Evolutionary conservation across 2,888 invertebrate genomes (phyloP), one percentile per base, ranked within the genome.

Genomic region (Caenorhabditis sulstoni): DNA sequence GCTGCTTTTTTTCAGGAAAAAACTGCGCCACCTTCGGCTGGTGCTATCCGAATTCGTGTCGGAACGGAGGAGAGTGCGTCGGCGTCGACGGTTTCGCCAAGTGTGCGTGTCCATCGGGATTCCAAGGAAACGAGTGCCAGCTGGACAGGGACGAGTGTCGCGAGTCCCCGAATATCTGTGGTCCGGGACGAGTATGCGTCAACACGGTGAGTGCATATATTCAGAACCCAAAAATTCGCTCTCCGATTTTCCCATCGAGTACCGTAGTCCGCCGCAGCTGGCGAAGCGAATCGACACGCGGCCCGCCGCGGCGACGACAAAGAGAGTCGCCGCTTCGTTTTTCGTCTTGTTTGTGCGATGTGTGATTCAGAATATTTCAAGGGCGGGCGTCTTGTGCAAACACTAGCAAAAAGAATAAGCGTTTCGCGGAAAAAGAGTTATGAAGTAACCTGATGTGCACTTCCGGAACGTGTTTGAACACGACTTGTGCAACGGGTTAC

Each of bases 71-170:
- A 35, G 44, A 20, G 3, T 83, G 82, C 35, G 41, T 20, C 14
- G 84, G 85, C 41, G 78, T 77, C 0, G 9, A 44, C 3, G 82
- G 71, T 52, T 80, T 78, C 49, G 22, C 49, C 14, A 29, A 7
- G 7, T 29, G 29, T 29, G 3, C 29, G 29, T 29, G 29, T 29
- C 29, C 29, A 29, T 29, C 29, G 29, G 29, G 29, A 3, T 29
- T 29, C 29, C 29, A 29, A 86, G 86, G 45, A 47, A 47, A 3
- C 23, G 45, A 8, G 29, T 91, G 96, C 95, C 0, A 97, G 96
- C 0, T 97, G 96, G 90, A 84, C 29, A 65, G 81, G 22, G 74
- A 84, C 55, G 84, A 81, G 44, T 84, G 84, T 39, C 45, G 44
- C 1, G 66, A 45, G 29, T 7, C 3, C 96, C 93, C 94, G 14